Conservation (phyloP, 2,113 vertebrate genomes). For the Chaetodon auriga region DNA sequence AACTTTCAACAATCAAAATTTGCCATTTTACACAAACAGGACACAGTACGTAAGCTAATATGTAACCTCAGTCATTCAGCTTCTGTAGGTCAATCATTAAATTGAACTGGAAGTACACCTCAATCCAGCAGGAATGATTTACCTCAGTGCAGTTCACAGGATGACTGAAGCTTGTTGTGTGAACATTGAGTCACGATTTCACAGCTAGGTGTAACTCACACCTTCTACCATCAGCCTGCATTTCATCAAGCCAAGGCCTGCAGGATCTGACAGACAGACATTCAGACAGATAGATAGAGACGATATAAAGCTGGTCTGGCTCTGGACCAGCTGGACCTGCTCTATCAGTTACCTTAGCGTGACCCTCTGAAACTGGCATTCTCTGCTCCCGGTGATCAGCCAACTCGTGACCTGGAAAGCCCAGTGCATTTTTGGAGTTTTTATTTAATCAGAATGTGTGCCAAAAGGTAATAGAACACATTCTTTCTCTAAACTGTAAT, state of each 20-base stretch:
- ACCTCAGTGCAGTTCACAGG: background rate
- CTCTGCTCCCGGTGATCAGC: constrained; percentile 34
- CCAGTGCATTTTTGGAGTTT: constrained; percentile 43
- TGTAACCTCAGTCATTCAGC: background rate
- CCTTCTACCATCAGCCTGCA: constrained; percentile 35
- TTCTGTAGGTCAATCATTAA: constrained; percentile 47
- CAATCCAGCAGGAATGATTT: constrained; percentile 48
- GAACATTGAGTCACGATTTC: constrained; percentile 35
- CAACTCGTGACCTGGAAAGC: constrained; percentile 65
- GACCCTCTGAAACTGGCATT: constrained; percentile 63
- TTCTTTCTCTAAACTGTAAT: constrained; percentile 54
- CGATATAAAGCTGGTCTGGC: constrained; percentile 60
- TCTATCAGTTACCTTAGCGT: constrained; percentile 59
- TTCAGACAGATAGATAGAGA: constrained; percentile 35
- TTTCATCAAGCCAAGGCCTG: constrained; percentile 68
- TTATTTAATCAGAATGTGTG: constrained; percentile 5
- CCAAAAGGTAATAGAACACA: constrained; percentile 68
- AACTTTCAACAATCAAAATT: background rate
- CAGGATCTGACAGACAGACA: constrained; percentile 33
- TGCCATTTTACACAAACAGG: background rate
- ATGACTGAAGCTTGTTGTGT: constrained; percentile 24
- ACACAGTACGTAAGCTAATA: background rate
- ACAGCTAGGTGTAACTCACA: constrained; percentile 37
- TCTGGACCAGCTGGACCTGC: constrained; percentile 58
- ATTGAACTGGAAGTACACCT: background rate